Conservation (phyloP, 1,140 invertebrate species). For the Lepidurus couesii region DNA sequence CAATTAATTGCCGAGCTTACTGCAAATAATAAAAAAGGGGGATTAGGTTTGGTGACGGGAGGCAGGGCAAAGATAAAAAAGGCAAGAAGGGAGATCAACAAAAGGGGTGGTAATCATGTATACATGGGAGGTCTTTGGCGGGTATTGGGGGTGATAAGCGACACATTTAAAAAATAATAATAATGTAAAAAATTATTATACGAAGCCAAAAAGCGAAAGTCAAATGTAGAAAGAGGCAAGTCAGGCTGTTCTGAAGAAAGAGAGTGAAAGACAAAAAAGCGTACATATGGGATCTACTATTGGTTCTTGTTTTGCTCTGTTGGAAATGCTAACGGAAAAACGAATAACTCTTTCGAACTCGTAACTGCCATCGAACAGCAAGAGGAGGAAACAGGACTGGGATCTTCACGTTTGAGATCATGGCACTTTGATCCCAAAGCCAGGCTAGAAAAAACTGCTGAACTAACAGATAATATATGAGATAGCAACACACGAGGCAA, state of each 20-base stretch:
- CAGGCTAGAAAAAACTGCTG: background rate
- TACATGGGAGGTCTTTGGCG: background rate
- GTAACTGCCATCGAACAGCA: background rate
- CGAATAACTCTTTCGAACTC: slow-evolving; percentile 1
- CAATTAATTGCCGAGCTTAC: background rate
- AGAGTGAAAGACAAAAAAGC: background rate
- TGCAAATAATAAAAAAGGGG: background rate
- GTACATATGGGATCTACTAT: background rate
- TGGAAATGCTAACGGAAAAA: background rate
- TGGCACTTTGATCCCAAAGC: slow-evolving; percentile 14
- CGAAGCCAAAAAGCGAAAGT: background rate
- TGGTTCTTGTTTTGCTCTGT: background rate
- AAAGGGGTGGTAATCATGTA: background rate
- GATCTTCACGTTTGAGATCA: slow-evolving; percentile 14
- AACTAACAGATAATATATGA: background rate
- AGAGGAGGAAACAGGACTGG: background rate
- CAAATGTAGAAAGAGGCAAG: background rate
- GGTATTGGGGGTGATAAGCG: background rate
- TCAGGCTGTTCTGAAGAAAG: background rate
- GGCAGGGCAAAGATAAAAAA: background rate
- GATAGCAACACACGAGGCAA: too few species aligned
- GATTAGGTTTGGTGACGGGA: background rate
- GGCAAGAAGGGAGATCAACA: slow-evolving; percentile 2
- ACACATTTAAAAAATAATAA: background rate
- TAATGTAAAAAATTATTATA: background rate